These are phyloP conservation scores for Acanthosepion lycidas DNA, from an alignment of 2,888 invertebrate genomes.

Conservation along the genomic window DNA sequence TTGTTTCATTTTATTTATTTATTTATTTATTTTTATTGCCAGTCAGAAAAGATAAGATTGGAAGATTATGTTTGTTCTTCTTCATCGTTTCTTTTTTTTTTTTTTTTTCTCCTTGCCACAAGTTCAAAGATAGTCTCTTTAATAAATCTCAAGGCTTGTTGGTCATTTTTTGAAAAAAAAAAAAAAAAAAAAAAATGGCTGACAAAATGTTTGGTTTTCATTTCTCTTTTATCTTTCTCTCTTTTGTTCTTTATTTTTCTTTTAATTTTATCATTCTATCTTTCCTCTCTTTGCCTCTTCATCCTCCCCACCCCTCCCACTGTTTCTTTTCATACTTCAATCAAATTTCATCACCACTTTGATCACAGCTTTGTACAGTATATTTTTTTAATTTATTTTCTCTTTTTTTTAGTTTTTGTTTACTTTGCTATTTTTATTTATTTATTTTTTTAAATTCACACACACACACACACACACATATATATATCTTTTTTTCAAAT, in stretches of 20 bases:
- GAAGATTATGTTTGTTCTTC: background rate
- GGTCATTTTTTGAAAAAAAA: background rate
- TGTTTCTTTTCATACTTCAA: background rate
- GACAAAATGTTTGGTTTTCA: background rate
- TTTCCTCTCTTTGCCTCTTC: background rate
- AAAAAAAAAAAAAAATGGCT: background rate
- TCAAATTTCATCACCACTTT: constrained; percentile 33
- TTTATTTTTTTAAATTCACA: too few species aligned
- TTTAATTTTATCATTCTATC: background rate
- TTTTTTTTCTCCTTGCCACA: background rate
- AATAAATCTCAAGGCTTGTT: background rate
- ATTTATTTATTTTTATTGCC: background rate
- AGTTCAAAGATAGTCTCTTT: constrained; percentile 17
- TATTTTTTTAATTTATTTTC: background rate
- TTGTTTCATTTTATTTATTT: background rate
- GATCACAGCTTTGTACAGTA: background rate
- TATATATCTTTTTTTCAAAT: background rate
- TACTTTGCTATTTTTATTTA: background rate
- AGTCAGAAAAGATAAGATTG: constrained; percentile 4
- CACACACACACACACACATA: too few species aligned
- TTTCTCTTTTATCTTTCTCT: background rate
- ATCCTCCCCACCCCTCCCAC: too few species aligned
- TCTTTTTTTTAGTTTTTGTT: background rate
- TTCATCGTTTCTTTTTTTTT: background rate
- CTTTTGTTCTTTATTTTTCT: background rate